Percentiles rank a stretch among this genome's conserved stretches.
Conservation (phyloP, 2,888 invertebrate genomes). For the Sycophila texana region DNA sequence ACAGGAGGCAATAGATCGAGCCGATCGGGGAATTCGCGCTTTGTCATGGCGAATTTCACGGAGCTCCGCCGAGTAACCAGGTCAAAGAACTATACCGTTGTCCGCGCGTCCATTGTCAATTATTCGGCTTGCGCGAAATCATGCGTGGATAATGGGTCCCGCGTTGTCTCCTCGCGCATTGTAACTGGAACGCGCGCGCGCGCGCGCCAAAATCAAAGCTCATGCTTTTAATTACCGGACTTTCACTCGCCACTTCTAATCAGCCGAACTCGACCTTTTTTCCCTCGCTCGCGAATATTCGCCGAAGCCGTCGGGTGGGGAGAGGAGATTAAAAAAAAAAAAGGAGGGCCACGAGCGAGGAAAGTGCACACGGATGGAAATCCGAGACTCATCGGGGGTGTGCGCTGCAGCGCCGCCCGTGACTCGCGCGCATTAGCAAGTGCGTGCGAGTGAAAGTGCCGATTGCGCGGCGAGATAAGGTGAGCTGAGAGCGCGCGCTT, state of each 20-base stretch:
- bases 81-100: slow-evolving; percentile 22
- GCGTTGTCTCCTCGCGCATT: not conserved
- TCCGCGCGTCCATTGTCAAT: slow-evolving; percentile 28
- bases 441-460: slow-evolving; percentile 64
- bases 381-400: slow-evolving; percentile 43
- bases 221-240: slow-evolving; percentile 34
- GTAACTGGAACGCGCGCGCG: not conserved
- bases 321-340: not conserved
- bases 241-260: slow-evolving; percentile 35
- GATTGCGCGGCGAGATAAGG: slow-evolving; percentile 13
- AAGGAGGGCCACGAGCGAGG: not conserved
- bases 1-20: not conserved
- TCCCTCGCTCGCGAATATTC: not conserved
- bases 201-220: slow-evolving; percentile 36
- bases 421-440: slow-evolving; percentile 40
- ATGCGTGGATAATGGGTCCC: slow-evolving; percentile 19
- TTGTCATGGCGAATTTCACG: slow-evolving; percentile 9
- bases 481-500: slow-evolving; percentile 27
- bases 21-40: not conserved
- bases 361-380: slow-evolving; percentile 40
- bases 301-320: too few species aligned
- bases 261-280: not conserved
- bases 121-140: slow-evolving; percentile 17
- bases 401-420: not conserved
- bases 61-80: not conserved